phyloP scores from a whole-genome alignment of 2,797 vertebrate genomes.

The Sternotherus odoratus region DNA sequence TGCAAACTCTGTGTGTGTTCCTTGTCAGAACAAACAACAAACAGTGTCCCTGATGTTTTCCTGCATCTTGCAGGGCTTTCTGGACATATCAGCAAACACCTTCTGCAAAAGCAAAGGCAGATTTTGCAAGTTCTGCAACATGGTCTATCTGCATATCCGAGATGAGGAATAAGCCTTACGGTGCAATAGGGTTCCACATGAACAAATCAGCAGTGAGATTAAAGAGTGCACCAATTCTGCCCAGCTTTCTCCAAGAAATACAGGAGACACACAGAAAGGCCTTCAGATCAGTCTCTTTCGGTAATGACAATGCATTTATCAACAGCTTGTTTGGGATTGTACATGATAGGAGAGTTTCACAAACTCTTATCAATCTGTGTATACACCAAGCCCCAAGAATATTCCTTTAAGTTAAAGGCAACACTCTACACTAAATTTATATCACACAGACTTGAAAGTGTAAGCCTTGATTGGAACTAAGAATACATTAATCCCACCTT shows the following conservation, averaged over 20 bases:
- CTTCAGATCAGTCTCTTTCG: background rate
- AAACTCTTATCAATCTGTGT: background rate
- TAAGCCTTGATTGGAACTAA: background rate
- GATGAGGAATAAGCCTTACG: background rate
- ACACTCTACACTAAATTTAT: background rate
- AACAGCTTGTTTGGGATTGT: background rate
- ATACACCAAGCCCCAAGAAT: background rate
- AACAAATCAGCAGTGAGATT: background rate
- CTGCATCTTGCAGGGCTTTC: background rate
- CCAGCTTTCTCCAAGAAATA: background rate
- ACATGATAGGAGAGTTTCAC: background rate
- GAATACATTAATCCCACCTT: background rate
- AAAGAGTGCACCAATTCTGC: background rate
- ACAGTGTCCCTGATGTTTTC: background rate
- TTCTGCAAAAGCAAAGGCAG: constrained; percentile 14
- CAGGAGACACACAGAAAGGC: background rate
- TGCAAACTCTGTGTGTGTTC: background rate
- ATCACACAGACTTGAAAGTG: background rate
- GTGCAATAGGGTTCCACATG: background rate
- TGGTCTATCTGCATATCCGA: background rate
- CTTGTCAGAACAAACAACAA: background rate
- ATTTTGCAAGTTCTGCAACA: background rate
- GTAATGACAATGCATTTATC: rapidly evolving
- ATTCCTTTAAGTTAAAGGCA: background rate
- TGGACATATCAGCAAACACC: background rate